Evolutionary conservation across 1,140 invertebrate genomes (phyloP), one percentile per base, ranked within the genome.

Genomic region (Conus ventricosus): DNA sequence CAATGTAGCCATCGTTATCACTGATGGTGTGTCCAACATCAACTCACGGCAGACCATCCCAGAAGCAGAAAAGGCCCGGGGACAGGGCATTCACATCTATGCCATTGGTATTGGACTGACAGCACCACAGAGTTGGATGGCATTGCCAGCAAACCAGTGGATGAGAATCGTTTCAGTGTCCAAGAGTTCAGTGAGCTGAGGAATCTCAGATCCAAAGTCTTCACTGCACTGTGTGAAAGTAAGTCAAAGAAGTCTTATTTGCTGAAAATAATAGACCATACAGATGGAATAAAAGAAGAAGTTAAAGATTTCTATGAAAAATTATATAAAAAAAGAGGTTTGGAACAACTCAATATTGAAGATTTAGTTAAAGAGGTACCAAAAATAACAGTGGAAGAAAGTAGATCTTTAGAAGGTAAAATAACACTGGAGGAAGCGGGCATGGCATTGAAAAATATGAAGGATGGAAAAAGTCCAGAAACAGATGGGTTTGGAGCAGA

Each of bases 1-100:
- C 6, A 94, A 94, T 75, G 90, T 92, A 11, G 90, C 85, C 53
- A 91, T 94, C 51, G 88, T 94, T 6, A 85, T 94, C 11, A 94
- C 93, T 71, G 93, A 94, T 76, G 93, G 93, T 55, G 90, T 92
- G n/a, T 93, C 94, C 3, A 94, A 94, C 89, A 92, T 93, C 71
- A 93, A 93, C 86, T 88, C 92, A 8, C 85, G 90, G 15, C 90
- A 90, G 80, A 94, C 93, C 17, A 91, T 94, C 60, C 91, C 92
- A 15, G 91, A n/a, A 91, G 92, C 92, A n/a, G 89, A 55, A 63
- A 60, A 51, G 91, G n/a, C n/a, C 89, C 85, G 89, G 53, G 88
- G 81, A 53, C 85, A 88, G 23, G 88, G 90, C 27, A 93, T 93
- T 54, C 88, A 92, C 53, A 92, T 94, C 80, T 94, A 93, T 88